phyloP scores from a whole-genome alignment of 2,797 vertebrate genomes.

The Phoeniculus purpureus region DNA sequence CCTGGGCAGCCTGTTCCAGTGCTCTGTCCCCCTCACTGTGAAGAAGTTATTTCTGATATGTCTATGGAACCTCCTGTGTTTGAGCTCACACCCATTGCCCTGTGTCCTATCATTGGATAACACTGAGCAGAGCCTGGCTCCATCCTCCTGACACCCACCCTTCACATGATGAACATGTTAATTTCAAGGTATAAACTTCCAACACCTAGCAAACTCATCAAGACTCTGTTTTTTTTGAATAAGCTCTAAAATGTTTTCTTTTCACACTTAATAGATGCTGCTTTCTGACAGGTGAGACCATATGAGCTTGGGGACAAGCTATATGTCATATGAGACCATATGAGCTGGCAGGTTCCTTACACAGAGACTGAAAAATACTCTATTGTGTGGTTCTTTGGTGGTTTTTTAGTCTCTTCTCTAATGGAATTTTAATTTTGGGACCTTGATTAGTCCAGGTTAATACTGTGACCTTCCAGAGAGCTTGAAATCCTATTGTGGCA shows the following conservation, averaged over 20 bases:
- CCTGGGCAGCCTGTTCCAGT: too few species aligned
- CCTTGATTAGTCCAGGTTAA: background rate
- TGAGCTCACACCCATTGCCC: too few species aligned
- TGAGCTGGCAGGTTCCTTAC: background rate
- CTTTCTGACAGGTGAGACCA: background rate
- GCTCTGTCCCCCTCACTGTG: too few species aligned
- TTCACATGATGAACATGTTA: too few species aligned
- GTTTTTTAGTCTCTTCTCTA: background rate
- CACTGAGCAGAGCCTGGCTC: too few species aligned
- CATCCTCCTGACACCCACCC: too few species aligned
- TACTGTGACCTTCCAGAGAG: background rate
- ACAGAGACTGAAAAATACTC: background rate
- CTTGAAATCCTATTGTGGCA: background rate
- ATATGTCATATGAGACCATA: too few species aligned
- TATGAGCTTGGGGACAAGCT: background rate
- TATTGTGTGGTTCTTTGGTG: background rate
- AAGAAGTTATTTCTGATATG: too few species aligned
- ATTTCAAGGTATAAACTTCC: background rate
- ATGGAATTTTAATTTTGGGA: constrained; percentile 9
- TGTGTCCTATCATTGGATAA: too few species aligned
- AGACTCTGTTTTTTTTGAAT: background rate
- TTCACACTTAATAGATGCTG: background rate
- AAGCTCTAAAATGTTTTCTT: background rate
- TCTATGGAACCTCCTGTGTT: too few species aligned
- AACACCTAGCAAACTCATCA: background rate